Base-by-base conservation (phyloP, 2,797 vertebrate species). In the Protonibea diacanthus region DNA sequence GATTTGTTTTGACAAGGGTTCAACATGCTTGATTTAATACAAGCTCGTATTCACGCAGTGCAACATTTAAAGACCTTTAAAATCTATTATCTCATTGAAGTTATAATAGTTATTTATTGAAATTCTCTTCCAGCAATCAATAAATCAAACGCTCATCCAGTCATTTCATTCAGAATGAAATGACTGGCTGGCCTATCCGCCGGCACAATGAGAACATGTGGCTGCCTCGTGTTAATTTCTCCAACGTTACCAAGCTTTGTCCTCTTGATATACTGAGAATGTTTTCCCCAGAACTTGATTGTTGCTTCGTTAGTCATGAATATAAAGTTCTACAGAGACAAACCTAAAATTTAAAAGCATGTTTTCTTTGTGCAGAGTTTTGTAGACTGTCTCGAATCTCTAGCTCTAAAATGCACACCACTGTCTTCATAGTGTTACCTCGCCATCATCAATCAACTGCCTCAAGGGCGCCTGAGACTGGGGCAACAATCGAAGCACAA, bases 381-480 rank as follows among this genome's bases (percentile, higher is more conserved):
- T 14, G 42, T 14, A 44, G 42, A 44, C 3, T 14, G 11, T 44
- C 12, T 14, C 12, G 11, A 44, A 5, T 68, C 70, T 77, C 65
- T 17, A 49, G 3, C 66, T 25, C 63, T 52, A 47, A 68, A 61
- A 83, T 58, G 65, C 59, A 68, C 18, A 56, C 23, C 12, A 21
- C 21, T 65, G 25, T 58, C 52, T 42, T 21, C 27, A 15, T 15
- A 25, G 27, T 71, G 9, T 64, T 52, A 17, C 45, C 52, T 47
- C 44, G 68, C 68, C 47, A 56, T 71, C 68, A 62, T 85, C 81
- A 78, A 78, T 82, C 76, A 85, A 29, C 53, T 56, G 65, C n/a
- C 65, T 85, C 48, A 49, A 51, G 51, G 67, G 74, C 66, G 27
- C 45, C 11, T 15, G 33, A 38, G 74, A 44, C 77, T 74, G 27